Base-by-base conservation (phyloP, 2,888 invertebrate genomes). In the Allygus modestus region DNA sequence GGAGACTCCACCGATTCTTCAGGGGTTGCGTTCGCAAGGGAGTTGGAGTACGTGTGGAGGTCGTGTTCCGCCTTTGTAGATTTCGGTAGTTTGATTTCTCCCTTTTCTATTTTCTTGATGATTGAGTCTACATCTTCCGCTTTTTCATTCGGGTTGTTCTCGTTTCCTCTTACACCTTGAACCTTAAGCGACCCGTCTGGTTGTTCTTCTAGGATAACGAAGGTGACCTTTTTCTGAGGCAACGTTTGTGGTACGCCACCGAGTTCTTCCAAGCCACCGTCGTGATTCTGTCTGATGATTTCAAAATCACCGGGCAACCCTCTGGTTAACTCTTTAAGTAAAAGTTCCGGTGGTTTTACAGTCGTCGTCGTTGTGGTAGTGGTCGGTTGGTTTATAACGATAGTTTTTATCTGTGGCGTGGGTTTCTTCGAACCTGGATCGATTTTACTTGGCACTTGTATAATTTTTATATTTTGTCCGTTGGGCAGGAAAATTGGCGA, bases 181-280 rank as follows among this genome's bases (percentile, higher is more conserved):
- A 97, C 96, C 90, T 96, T 96, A 87, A 95, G 95, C 31, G 95
- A 95, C 7, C 97, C 97, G 88, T 97, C 97, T 4, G 95, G 93
- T 89, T 97, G 97, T 89, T 97, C 97, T 90, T 97, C 97, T 15
- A 97, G 91, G 69, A 97, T 94, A 0, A 97, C 97, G 88, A 97
- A 97, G 0, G 97, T 97, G 0, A 97, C 96, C 89, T 96, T 96
- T 90, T 96, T 96, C 87, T 94, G 93, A 0, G 94, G 93, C 33
- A 94, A 89, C 87, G 90, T 93, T 73, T 92, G 92, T 37, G 92
- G 92, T 0, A 88, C 75, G 83, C 94, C 94, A 0, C 92, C 92
- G 0, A 95, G 92, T 88, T 94, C 94, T 88, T 96, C 95, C 0
- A 96, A 90, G 87, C 94, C 94, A 0, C 96, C 96, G 86, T 94